A percentile compares a stretch with the other conserved stretches of the same genome.
Evolutionary conservation across 2,113 vertebrate species (phyloP).

Genomic region (Ginglymostoma cirratum): DNA sequence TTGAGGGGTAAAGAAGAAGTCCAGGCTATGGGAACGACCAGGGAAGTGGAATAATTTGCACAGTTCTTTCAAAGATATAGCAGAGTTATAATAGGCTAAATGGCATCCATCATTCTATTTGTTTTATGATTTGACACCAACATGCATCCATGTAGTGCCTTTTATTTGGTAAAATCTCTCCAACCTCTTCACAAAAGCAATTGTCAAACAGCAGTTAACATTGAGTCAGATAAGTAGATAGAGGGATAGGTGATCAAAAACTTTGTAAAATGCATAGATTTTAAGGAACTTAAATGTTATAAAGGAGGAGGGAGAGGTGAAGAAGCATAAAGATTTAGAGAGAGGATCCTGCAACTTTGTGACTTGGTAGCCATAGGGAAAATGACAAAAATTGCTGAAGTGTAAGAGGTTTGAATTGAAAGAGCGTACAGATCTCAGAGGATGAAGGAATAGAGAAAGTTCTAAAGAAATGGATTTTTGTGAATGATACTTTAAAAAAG

Average conservation of each 20-base stretch:
- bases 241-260: not conserved
- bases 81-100: not conserved
- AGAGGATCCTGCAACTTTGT: not conserved
- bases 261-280: not conserved
- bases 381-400: not conserved
- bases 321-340: not conserved
- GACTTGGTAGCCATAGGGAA: not conserved
- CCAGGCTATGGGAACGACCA: too few species aligned
- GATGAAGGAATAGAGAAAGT: not conserved
- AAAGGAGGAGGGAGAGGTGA: not conserved
- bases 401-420: not conserved
- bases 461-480: not conserved
- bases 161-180: not conserved
- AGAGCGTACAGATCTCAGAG: not conserved
- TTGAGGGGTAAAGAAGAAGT: not conserved
- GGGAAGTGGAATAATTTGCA: too few species aligned
- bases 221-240: not conserved
- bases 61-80: too few species aligned
- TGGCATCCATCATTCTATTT: not conserved
- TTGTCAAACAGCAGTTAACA: not conserved
- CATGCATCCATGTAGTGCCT: not conserved
- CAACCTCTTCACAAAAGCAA: not conserved
- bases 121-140: not conserved
- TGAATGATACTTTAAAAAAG: not conserved
- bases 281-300: not conserved